Conservation (phyloP, 1,140 invertebrate genomes). For the Heterodera schachtii region DNA sequence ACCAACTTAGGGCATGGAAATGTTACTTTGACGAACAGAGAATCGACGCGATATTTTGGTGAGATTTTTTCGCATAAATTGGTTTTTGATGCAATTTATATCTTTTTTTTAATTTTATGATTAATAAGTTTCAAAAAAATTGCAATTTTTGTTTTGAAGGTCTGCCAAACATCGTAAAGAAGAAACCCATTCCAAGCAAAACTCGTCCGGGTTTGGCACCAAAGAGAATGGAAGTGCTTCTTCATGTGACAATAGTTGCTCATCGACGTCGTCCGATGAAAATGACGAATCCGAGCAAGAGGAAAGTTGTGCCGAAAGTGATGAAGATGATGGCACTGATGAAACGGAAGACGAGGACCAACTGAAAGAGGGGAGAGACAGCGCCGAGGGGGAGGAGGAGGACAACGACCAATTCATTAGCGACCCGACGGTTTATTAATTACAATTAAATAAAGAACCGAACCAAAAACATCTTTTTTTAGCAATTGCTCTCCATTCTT, state of each 20-base stretch:
- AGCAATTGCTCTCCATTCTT: not conserved
- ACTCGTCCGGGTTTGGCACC: too few relatives aligned
- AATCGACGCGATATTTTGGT: constrained; percentile 79
- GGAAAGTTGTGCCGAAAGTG: too few relatives aligned
- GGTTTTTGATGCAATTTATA: not conserved
- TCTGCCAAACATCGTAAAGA: constrained; percentile 7
- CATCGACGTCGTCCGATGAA: too few relatives aligned
- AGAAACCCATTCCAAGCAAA: too few relatives aligned
- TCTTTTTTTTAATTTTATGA: not conserved
- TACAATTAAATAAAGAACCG: not conserved
- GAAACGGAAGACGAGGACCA: too few relatives aligned
- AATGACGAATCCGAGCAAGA: too few relatives aligned
- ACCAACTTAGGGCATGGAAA: constrained; percentile 83
- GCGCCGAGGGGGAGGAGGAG: too few relatives aligned
- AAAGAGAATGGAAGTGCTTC: too few relatives aligned
- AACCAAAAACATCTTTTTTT: not conserved
- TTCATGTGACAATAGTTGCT: too few relatives aligned
- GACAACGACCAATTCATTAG: not conserved
- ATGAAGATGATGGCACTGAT: too few relatives aligned
- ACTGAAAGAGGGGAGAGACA: too few relatives aligned
- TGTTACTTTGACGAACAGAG: constrained; percentile 79
- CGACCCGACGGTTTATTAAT: not conserved
- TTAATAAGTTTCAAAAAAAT: too few relatives aligned
- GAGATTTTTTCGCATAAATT: not conserved
- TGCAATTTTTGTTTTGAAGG: constrained; percentile 13